Percentiles rank a stretch among this genome's conserved stretches.
Evolutionary conservation across 1,140 invertebrate genomes (phyloP).

Genomic region (Oncopodura yosiiana): DNA sequence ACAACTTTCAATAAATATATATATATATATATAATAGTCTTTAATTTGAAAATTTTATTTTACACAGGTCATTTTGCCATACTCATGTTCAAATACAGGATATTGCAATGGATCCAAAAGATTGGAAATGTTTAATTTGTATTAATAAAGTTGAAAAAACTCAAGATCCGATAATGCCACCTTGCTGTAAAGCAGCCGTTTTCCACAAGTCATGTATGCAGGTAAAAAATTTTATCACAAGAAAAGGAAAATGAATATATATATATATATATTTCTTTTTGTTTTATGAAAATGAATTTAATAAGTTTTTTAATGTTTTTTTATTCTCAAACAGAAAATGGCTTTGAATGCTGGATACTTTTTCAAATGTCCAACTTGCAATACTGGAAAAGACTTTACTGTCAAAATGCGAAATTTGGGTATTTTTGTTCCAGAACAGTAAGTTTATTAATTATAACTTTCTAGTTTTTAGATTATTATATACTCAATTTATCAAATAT

Average conservation of each 20-base stretch:
- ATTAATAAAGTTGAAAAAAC: constrained; percentile 48
- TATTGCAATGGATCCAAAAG: constrained; percentile 37
- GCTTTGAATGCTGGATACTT: constrained; percentile 32
- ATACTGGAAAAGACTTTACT: constrained; percentile 12
- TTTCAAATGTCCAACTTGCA: constrained; percentile 31
- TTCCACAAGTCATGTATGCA: constrained; percentile 23
- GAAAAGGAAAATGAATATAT: too few species aligned
- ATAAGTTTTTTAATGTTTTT: constrained; percentile 2
- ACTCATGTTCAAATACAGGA: constrained; percentile 49
- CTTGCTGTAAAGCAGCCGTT: constrained; percentile 13
- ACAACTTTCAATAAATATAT: not conserved
- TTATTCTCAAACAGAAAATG: constrained; percentile 18
- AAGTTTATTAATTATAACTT: too few species aligned
- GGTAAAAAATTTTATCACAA: constrained; percentile 18
- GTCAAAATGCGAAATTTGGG: constrained; percentile 21
- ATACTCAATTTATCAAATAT: constrained; percentile 41
- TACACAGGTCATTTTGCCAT: constrained; percentile 50
- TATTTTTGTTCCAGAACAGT: constrained; percentile 33
- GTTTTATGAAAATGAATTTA: too few species aligned
- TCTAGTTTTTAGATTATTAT: constrained; percentile 49
- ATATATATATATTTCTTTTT: too few species aligned
- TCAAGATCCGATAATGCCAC: not conserved
- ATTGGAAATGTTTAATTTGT: constrained; percentile 40
- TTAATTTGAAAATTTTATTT: constrained; percentile 17
- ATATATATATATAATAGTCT: not conserved